Conservation (phyloP, 2,113 vertebrate genomes). For the Plecturocebus donacophilus region DNA sequence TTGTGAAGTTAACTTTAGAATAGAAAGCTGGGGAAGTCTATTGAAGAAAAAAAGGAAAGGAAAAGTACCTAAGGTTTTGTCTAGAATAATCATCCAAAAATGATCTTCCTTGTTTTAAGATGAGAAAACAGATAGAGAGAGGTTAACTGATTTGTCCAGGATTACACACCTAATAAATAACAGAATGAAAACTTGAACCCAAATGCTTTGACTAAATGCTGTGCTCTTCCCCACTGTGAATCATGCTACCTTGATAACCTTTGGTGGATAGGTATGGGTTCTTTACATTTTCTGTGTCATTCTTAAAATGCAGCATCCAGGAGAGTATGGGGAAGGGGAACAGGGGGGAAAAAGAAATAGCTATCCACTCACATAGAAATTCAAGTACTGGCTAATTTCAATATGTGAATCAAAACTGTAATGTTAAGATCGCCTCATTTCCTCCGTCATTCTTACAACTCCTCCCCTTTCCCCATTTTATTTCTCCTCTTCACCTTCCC, state of each 20-base stretch:
- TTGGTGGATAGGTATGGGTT: background rate
- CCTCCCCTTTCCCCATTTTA: background rate
- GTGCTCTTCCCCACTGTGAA: background rate
- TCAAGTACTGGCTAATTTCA: slow-evolving; percentile 72
- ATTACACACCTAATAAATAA: background rate
- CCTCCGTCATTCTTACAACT: background rate
- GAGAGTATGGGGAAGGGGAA: background rate
- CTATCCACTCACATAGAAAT: slow-evolving; percentile 22
- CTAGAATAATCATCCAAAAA: background rate
- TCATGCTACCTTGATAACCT: background rate
- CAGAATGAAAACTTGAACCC: background rate
- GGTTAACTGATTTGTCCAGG: background rate
- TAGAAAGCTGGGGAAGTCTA: background rate
- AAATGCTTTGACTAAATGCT: background rate
- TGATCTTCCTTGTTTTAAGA: background rate
- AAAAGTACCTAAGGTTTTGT: background rate
- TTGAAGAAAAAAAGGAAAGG: background rate
- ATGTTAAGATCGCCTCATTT: slow-evolving; percentile 50
- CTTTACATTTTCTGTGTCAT: slow-evolving; percentile 3
- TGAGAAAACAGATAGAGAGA: background rate
- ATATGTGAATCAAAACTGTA: slow-evolving; percentile 58
- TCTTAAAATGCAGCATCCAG: background rate
- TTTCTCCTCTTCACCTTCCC: background rate
- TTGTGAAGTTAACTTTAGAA: background rate
- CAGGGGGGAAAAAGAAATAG: background rate